Evolutionary conservation across 2,113 vertebrate species (phyloP).

Genomic region (Nanorana parkeri): DNA sequence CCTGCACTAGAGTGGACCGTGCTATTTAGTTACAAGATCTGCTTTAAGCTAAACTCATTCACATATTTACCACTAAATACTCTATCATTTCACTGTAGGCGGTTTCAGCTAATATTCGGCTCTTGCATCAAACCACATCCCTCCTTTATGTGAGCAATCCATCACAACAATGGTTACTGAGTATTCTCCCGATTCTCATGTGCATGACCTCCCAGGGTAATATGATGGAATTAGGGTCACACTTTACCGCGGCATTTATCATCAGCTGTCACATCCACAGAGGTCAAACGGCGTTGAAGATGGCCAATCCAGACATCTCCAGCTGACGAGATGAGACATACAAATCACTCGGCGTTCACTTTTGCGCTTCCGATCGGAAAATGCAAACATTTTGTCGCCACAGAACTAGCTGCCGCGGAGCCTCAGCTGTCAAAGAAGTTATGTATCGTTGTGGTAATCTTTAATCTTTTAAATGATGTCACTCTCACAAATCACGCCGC

Average conservation of each 20-base stretch:
- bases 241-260: background rate
- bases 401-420: background rate
- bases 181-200: background rate
- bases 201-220: background rate
- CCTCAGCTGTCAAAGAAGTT: conserved; percentile 23
- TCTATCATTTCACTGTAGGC: no score
- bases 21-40: no score
- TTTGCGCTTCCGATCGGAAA: background rate
- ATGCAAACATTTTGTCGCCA: background rate
- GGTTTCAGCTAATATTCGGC: no score
- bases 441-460: conserved; percentile 4
- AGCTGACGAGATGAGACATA: background rate
- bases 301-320: background rate
- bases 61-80: no score
- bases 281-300: background rate
- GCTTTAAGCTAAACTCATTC: no score
- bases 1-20: no score
- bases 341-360: background rate
- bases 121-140: no score
- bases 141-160: background rate
- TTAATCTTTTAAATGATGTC: conserved; percentile 28
- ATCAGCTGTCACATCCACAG: background rate
- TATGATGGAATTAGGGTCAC: background rate
- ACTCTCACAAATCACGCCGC: background rate
- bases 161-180: background rate